phyloP scores from a whole-genome alignment of 2,113 vertebrate species.

The Podarcis cretensis region DNA sequence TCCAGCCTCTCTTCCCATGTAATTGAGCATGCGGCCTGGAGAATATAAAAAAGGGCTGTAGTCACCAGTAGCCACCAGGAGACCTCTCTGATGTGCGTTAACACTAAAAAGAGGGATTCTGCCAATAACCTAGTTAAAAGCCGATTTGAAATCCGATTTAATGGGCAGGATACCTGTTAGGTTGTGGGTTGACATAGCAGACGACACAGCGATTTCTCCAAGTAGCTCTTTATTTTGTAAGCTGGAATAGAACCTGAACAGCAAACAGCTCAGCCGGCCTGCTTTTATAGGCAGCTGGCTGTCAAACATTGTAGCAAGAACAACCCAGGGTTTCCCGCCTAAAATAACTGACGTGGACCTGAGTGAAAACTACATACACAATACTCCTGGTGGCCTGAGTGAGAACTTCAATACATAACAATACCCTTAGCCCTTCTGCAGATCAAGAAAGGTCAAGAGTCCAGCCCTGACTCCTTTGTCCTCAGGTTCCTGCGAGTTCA shows the following conservation, averaged over 20 bases:
- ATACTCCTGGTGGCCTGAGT: too few relatives aligned
- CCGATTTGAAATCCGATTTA: not conserved
- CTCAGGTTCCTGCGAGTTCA: fast-evolving
- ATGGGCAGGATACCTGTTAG: not conserved
- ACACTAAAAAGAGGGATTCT: not conserved
- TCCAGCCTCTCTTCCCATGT: not conserved
- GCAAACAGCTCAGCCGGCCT: too few relatives aligned
- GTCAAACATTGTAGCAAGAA: too few relatives aligned
- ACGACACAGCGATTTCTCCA: too few relatives aligned
- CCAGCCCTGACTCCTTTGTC: not conserved
- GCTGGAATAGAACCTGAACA: too few relatives aligned
- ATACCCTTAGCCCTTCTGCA: not conserved
- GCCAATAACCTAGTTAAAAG: not conserved
- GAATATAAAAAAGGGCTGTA: not conserved
- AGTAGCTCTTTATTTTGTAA: too few relatives aligned
- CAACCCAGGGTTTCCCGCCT: too few relatives aligned
- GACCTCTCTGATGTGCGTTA: not conserved
- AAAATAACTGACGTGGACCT: too few relatives aligned
- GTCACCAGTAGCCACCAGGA: not conserved
- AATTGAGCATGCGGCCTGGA: not conserved
- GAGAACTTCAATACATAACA: too few relatives aligned
- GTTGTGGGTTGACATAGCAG: too few relatives aligned
- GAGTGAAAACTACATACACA: too few relatives aligned
- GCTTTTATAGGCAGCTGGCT: too few relatives aligned
- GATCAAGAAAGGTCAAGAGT: not conserved